A percentile compares a stretch with the other conserved stretches of the same genome.
These are phyloP conservation scores for Struthidea cinerea DNA, from an alignment of 2,113 vertebrate species.

Conservation along the genomic window DNA sequence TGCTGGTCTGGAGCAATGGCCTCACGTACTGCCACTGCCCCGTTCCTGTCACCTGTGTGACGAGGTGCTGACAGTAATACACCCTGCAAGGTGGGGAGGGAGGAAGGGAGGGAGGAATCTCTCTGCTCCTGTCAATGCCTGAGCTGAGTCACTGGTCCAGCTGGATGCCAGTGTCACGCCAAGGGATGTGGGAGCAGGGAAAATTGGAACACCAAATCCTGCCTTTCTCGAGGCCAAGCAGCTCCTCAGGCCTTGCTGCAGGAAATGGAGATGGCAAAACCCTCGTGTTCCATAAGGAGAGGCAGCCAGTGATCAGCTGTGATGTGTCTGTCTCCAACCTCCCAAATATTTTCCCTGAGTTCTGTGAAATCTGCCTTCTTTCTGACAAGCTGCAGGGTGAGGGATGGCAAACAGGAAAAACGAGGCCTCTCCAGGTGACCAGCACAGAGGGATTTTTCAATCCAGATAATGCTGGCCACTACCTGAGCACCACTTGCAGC, in stretches of 20 bases:
- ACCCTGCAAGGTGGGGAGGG: neutral
- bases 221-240: accelerated
- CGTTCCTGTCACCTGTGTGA: neutral
- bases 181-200: neutral
- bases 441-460: neutral
- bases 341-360: neutral
- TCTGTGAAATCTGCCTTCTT: neutral
- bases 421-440: neutral
- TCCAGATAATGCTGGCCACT: neutral
- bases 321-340: neutral
- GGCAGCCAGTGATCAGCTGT: neutral
- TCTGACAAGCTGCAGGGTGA: neutral
- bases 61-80: neutral
- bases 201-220: neutral
- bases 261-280: neutral
- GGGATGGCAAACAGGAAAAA: neutral
- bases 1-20: neutral
- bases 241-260: neutral
- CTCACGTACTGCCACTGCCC: neutral
- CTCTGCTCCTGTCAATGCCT: neutral
- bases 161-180: neutral
- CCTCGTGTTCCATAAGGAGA: neutral
- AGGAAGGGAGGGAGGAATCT: neutral
- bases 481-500: neutral
- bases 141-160: neutral